Base-by-base conservation (phyloP, 2,888 invertebrate species). In the Sceliomorpha sp. region DNA sequence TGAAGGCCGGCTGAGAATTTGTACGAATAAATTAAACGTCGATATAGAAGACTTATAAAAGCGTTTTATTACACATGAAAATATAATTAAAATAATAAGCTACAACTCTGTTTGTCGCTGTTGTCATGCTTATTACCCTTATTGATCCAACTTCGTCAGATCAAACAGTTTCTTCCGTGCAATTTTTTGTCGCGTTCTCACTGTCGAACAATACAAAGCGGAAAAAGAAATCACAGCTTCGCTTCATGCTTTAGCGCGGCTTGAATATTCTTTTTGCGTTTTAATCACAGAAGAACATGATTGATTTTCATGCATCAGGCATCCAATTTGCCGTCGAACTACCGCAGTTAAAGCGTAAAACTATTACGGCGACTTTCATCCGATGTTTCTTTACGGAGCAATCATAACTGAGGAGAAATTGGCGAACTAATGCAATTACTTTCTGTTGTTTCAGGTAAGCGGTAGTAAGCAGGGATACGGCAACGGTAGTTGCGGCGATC, bases 401-500 rank as follows among this genome's bases (percentile, higher is more conserved):
- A 26, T 56, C 56, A 62, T 55, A 60, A 55, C 34, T 27, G 15
- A 10, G 15, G 26, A 62, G 45, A 58, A 60, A 62, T 68, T 58
- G 64, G 31, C 47, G 53, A 73, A 76, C 76, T 81, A 80, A 81
- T 71, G 77, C 70, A 78, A 78, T 84, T 81, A 80, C 78, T 81
- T 80, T 79, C 74, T 77, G 76, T 79, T 81, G 78, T 85, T 85
- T 82, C 82, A 83, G 82, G 84, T 85, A 82, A 82, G 84, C 77
- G 73, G 68, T 66, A 51, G 63, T 48, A 15, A 50, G 53, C 53
- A 37, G 17, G 34, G 48, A 27, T 39, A n/a, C n/a, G 39, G 27
- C 62, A 37, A 55, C 48, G 45, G 63, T 47, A 53, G 70, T 69
- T 63, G 60, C 47, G 47, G 51, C 56, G 62, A 47, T 62, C 56